Evolutionary conservation across 2,888 invertebrate species (phyloP).

Genomic region (Cephus runcator): DNA sequence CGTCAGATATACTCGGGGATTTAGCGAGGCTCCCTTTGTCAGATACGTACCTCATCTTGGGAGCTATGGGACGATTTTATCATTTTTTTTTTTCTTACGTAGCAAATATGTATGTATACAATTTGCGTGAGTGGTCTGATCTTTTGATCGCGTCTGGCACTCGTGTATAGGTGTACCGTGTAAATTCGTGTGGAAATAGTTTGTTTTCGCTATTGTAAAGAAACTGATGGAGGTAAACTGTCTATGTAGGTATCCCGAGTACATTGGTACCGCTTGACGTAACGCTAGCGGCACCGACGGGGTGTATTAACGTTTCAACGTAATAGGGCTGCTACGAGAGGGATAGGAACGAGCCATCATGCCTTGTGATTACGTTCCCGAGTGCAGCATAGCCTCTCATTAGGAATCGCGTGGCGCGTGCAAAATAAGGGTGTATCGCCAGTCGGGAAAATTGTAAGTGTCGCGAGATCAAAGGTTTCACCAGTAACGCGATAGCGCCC

Average conservation of each 20-base stretch:
- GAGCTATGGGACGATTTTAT: too few relatives aligned
- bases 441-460: conserved; percentile 65
- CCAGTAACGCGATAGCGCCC: conserved; percentile 64
- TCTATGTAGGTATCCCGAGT: too few relatives aligned
- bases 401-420: conserved; percentile 56
- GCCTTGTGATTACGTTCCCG: conserved; percentile 55
- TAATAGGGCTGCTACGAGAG: conserved; percentile 23
- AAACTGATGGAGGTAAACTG: too few relatives aligned
- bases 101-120: too few relatives aligned
- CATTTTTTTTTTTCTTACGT: too few relatives aligned
- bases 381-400: conserved; percentile 60
- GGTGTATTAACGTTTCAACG: conserved; percentile 1
- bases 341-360: conserved; percentile 44
- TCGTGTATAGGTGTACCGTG: too few relatives aligned
- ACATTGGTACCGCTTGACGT: too few relatives aligned
- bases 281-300: background rate
- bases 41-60: background rate
- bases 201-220: too few relatives aligned
- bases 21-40: background rate
- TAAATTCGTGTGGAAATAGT: too few relatives aligned
- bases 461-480: conserved; percentile 64
- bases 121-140: too few relatives aligned
- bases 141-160: too few relatives aligned
- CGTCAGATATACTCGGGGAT: conserved; percentile 2
- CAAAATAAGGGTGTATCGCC: conserved; percentile 64